Base-by-base conservation (phyloP, 1,140 invertebrate species). In the Nilaparvata lugens region DNA sequence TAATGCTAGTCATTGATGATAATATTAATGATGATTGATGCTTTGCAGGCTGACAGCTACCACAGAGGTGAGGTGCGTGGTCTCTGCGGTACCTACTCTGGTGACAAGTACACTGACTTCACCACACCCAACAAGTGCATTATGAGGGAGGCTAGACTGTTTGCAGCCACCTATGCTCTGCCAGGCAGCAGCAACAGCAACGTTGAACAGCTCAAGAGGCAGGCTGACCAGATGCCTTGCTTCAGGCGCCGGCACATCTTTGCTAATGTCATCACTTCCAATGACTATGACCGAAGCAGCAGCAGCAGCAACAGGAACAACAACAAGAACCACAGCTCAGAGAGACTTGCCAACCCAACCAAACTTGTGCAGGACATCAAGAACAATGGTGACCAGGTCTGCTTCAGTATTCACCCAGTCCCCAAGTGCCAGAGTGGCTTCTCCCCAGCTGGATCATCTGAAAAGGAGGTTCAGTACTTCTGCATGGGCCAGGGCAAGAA, bases 61-160 rank as follows among this genome's bases (percentile, higher is more conserved):
- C 78, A 81, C 66, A 72, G 78, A 9, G 74, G 77, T 59, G 67
- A 70, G 9, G 70, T 81, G 24, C 75, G 78, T 38, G 85, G 85
- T 63, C 75, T 87, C 21, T 87, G 85, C 67, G 86, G 85, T 7
- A 76, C 75, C 31, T 83, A 79, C 73, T 79, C 77, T 64, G 76
- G 78, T 4, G 75, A 83, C 16, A 58, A 69, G 4, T 63, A 70
- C 25, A 76, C 80, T 60, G 84, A 87, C 62, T 82, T 83, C 61
- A 66, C 72, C 0, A 75, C 78, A 21, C 84, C 85, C 0, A 65
- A 74, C 40, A 80, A 81, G 43, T 81, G 78, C 61, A 53, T 76
- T 19, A 64, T 82, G 6, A 70, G 74, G 61, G 71, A 77, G 23
- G 70, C 78, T 0, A 65, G 79, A 16, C 68, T 75, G 18, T 86